Conservation (phyloP, 2,888 invertebrate genomes). For the Chymomyza fuscimana region DNA sequence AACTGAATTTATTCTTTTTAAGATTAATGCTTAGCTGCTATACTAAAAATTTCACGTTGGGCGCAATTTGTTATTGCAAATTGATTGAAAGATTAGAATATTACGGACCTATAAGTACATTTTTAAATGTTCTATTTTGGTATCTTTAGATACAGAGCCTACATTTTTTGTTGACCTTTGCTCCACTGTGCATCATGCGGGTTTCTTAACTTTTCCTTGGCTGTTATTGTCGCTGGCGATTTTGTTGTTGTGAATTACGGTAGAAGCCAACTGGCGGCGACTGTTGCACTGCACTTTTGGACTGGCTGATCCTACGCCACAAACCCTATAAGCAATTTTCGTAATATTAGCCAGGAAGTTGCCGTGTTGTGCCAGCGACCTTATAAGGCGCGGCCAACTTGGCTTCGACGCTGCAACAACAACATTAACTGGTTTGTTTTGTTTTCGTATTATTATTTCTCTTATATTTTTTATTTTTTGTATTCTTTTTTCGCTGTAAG, state of each 20-base stretch:
- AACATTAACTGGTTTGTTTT: conserved; percentile 47
- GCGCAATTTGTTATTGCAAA: too few relatives aligned
- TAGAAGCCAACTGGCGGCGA: conserved; percentile 61
- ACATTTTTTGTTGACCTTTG: background rate
- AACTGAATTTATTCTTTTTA: too few relatives aligned
- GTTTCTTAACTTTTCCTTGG: conserved; percentile 62
- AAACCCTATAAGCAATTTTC: conserved; percentile 62
- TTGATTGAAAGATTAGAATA: too few relatives aligned
- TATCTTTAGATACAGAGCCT: too few relatives aligned
- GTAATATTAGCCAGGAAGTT: conserved; percentile 72
- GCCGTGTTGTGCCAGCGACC: conserved; percentile 61
- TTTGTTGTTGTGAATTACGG: conserved; percentile 67
- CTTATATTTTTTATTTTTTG: conserved; percentile 8
- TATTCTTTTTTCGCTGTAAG: conserved; percentile 22
- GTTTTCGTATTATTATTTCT: conserved; percentile 22
- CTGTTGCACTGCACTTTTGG: conserved; percentile 27
- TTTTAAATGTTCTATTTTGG: too few relatives aligned
- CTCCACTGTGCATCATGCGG: conserved; percentile 26
- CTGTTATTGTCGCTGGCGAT: conserved; percentile 47
- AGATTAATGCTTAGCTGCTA: too few relatives aligned
- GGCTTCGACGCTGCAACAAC: conserved; percentile 7
- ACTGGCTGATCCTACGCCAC: conserved; percentile 55
- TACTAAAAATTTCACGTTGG: too few relatives aligned
- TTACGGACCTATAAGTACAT: too few relatives aligned
- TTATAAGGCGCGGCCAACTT: conserved; percentile 54